These are phyloP conservation scores for Sialis fuliginosa DNA, from an alignment of 2,888 invertebrate species.

Conservation along the genomic window DNA sequence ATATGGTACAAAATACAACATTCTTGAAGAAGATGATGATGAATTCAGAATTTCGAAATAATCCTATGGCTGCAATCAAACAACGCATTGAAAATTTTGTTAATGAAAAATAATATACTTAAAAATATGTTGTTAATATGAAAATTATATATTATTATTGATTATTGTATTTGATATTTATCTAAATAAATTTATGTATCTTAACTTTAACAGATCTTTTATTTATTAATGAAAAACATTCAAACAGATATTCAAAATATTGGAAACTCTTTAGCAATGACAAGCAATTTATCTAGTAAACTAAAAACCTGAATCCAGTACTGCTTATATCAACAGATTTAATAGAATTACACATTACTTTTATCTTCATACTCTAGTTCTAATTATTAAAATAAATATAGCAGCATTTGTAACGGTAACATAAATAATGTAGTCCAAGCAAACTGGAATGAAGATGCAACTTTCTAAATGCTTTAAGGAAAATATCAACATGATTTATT, in stretches of 20 bases:
- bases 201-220: background rate
- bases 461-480: background rate
- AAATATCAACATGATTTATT: background rate
- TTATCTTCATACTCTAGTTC: no score
- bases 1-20: background rate
- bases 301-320: no score
- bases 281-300: no score
- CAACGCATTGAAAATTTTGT: background rate
- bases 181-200: background rate
- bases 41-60: background rate
- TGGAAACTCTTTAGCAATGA: no score
- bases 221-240: background rate
- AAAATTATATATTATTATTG: background rate
- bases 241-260: background rate
- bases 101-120: background rate
- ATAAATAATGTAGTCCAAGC: no score
- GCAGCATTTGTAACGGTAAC: no score
- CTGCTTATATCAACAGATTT: no score
- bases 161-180: background rate
- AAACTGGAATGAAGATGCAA: no score
- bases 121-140: background rate
- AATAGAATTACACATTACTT: no score
- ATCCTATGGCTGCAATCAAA: background rate
- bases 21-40: background rate
- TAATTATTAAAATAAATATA: no score